phyloP scores from a whole-genome alignment of 2,888 invertebrate genomes.

The Pyrrhosoma nymphula region DNA sequence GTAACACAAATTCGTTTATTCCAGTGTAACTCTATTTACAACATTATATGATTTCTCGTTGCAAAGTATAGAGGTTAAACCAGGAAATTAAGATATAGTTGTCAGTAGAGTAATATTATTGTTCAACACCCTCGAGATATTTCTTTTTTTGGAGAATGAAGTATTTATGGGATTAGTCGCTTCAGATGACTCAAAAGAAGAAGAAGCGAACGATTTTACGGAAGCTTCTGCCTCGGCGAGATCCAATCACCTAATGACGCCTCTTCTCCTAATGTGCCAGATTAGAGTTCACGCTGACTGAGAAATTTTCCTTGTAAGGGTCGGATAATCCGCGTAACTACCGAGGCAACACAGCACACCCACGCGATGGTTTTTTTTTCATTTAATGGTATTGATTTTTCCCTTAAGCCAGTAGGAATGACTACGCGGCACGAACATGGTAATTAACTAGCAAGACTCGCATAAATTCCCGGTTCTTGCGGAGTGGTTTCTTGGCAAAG shows the following conservation, averaged over 20 bases:
- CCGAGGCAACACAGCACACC: not conserved
- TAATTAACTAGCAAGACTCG: not conserved
- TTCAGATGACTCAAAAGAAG: too few species aligned
- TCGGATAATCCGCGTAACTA: not conserved
- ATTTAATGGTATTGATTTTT: not conserved
- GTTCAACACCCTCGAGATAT: too few species aligned
- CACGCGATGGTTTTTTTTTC: not conserved
- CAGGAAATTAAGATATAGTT: too few species aligned
- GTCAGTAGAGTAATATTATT: too few species aligned
- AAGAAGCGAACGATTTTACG: too few species aligned
- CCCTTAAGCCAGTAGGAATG: not conserved
- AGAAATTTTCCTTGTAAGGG: not conserved
- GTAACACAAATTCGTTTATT: too few species aligned
- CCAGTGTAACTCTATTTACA: too few species aligned
- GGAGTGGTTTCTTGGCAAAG: constrained; percentile 14
- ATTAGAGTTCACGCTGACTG: not conserved
- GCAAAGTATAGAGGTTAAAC: too few species aligned
- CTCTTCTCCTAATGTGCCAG: not conserved
- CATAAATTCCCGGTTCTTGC: not conserved
- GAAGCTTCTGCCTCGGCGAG: not conserved
- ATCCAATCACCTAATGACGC: not conserved
- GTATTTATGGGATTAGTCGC: too few species aligned
- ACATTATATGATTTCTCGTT: too few species aligned
- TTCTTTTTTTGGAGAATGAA: too few species aligned
- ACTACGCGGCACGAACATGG: not conserved